A percentile compares a stretch with the other conserved stretches of the same genome.
These are phyloP conservation scores for Steinernema feltiae DNA, from an alignment of 1,140 invertebrate genomes.

Conservation along the genomic window DNA sequence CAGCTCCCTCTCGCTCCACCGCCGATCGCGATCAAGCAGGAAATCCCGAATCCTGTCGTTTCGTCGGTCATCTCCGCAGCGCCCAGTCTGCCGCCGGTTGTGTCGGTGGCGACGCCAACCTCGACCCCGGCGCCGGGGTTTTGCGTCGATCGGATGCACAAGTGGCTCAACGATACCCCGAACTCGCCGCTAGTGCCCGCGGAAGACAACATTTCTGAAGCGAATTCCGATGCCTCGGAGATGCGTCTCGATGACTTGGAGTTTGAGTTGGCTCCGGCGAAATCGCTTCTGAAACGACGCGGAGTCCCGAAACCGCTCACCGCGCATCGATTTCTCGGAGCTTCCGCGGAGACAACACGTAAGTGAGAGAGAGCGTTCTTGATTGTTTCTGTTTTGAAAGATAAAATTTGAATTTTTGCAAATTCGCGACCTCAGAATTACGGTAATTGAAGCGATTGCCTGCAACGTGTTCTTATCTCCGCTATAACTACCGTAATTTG, in stretches of 20 bases:
- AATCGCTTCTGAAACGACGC: conserved; percentile 17
- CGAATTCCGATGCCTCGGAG: not conserved
- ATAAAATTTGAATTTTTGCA: not conserved
- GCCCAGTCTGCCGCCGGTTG: too few species aligned
- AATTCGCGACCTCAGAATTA: too few species aligned
- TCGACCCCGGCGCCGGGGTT: not conserved
- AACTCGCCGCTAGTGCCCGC: conserved; percentile 3
- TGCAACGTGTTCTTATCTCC: too few species aligned
- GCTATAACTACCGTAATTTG: too few species aligned
- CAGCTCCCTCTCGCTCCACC: too few species aligned
- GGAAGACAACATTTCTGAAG: conserved; percentile 13
- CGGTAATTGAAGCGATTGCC: too few species aligned
- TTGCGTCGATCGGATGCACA: not conserved
- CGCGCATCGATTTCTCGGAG: conserved; percentile 16
- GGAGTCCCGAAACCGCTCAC: conserved; percentile 21
- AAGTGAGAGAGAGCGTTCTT: conserved; percentile 1
- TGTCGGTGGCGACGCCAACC: too few species aligned
- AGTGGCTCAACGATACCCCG: not conserved
- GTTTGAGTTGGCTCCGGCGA: conserved; percentile 25
- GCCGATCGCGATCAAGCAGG: too few species aligned
- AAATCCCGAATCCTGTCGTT: too few species aligned
- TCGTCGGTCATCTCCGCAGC: not conserved
- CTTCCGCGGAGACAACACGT: conserved; percentile 16
- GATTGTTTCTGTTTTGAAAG: not conserved
- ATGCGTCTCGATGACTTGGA: conserved; percentile 20